Conservation (phyloP, 2,113 vertebrate genomes). For the Thunnus thynnus region DNA sequence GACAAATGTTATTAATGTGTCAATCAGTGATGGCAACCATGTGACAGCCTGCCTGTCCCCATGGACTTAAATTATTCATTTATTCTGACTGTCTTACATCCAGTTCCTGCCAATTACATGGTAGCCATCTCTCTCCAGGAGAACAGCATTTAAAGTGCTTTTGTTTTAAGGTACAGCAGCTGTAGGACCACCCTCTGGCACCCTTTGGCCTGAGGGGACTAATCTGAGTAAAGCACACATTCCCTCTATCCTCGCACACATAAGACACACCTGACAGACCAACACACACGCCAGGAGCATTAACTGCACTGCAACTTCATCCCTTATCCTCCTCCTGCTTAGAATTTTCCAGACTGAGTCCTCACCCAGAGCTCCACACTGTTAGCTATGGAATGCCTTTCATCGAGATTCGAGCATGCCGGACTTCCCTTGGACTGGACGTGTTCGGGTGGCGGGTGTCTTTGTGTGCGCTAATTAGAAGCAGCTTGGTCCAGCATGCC, state of each 20-base stretch:
- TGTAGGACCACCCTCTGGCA: not conserved
- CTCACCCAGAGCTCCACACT: slow-evolving; percentile 38
- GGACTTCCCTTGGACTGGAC: slow-evolving; percentile 53
- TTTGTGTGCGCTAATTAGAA: slow-evolving; percentile 74
- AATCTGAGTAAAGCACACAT: not conserved
- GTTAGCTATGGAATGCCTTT: slow-evolving; percentile 60
- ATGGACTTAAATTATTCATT: slow-evolving; percentile 64
- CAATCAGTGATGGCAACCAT: slow-evolving; percentile 45
- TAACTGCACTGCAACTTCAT: slow-evolving; percentile 5
- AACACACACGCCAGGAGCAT: slow-evolving; percentile 20
- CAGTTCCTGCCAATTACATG: slow-evolving; percentile 30
- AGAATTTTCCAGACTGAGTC: slow-evolving; percentile 28
- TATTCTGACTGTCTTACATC: slow-evolving; percentile 50
- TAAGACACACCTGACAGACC: slow-evolving; percentile 35
- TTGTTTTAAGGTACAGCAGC: slow-evolving; percentile 33
- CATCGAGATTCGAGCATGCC: slow-evolving; percentile 42
- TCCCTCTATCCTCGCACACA: not conserved
- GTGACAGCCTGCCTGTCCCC: slow-evolving; percentile 44
- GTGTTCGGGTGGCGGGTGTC: slow-evolving; percentile 54
- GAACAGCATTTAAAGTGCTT: slow-evolving; percentile 28
- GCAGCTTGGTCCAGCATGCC: slow-evolving; percentile 56
- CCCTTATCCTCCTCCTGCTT: slow-evolving; percentile 15
- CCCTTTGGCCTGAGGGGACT: not conserved
- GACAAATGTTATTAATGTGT: slow-evolving; percentile 61
- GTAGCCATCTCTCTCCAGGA: not conserved